Evolutionary conservation across 2,797 vertebrate species (phyloP), one percentile per base, ranked within the genome.

Genomic region (Champsocephalus gunnari): DNA sequence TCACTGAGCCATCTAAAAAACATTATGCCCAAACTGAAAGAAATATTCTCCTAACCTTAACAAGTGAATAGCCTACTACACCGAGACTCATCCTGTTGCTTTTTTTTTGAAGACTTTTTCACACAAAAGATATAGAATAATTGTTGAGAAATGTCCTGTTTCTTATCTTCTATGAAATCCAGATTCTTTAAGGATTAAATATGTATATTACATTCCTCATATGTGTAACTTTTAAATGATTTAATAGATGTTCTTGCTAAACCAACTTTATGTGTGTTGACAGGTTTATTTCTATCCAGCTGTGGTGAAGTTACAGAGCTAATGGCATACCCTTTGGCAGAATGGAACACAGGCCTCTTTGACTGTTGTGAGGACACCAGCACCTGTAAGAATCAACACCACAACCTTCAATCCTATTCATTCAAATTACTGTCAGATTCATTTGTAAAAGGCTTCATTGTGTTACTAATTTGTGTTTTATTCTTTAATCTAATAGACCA

Each of bases 281-380:
- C 73, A 79, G 61, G 53, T 65, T 43, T 7, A 32, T 44, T 65
- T 4, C 34, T 60, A 19, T 32, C n/a, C 16, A 0, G 32, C 17
- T 2, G 19, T 38, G 48, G 19, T 48, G 8, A 21, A 48, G 10
- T 14, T 9, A 17, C 38, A 32, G n/a, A 75, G 24, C 17, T 5
- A 45, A 90, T 91, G 89, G 48, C 79, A 0, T 17, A 13, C 0
- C 12, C 16, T 0, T 0, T 34, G 64, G 45, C 38, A 4, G 2
- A 72, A 0, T 93, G 92, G 92, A 83, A n/a, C 71, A 58, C 59
- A 0, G 67, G 55, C 13, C 87, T 92, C 11, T 66, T 68, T 2
- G 58, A 53, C 72, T 93, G 91, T 28, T 92, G 69, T 47, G 81
- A 87, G 0, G 57, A 89, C 72, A 0, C 0, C 0, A 65, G 3